Conservation (phyloP, 2,888 invertebrate genomes). For the Lottia gigantea region DNA sequence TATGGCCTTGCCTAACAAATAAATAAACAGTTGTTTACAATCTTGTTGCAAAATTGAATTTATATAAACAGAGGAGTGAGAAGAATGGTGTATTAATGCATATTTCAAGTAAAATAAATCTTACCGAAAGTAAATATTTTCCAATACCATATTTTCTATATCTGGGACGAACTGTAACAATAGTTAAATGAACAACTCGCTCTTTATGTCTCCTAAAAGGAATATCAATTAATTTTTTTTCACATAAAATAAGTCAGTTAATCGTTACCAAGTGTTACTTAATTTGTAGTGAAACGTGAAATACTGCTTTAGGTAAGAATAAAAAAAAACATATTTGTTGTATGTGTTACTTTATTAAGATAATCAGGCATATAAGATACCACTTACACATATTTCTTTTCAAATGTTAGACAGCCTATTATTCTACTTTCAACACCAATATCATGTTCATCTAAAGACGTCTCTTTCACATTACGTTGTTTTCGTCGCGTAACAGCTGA, state of each 20-base stretch:
- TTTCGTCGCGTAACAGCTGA: constrained; percentile 52
- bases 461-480: constrained; percentile 40
- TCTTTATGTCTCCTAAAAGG: constrained; percentile 60
- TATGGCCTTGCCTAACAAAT: no score
- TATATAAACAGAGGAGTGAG: neutral
- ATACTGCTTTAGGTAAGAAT: no score
- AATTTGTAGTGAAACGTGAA: no score
- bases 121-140: constrained; percentile 64
- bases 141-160: constrained; percentile 66
- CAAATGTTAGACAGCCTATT: constrained; percentile 65
- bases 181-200: constrained; percentile 65
- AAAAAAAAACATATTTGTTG: no score
- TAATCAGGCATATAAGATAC: constrained; percentile 8
- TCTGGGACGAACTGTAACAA: constrained; percentile 63
- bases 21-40: no score
- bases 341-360: no score
- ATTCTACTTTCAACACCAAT: constrained; percentile 66
- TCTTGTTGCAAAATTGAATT: no score
- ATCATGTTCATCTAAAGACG: constrained; percentile 42
- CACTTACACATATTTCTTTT: constrained; percentile 67
- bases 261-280: no score
- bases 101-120: constrained; percentile 21
- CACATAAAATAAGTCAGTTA: neutral
- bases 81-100: no score
- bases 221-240: neutral